phyloP scores from a whole-genome alignment of 92 coral and sea anemone species.

The Diadumene lineata region DNA sequence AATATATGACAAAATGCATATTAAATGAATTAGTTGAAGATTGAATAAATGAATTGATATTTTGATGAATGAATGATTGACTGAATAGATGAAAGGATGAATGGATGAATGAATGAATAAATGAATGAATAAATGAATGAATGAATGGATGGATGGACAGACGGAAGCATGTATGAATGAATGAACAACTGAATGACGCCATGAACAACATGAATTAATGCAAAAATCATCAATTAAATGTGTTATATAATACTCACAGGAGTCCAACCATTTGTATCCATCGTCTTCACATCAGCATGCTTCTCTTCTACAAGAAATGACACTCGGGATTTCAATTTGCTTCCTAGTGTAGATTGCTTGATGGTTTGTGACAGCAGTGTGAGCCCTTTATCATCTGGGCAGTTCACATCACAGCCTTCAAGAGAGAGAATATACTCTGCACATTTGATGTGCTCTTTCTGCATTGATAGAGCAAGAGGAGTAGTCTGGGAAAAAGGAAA shows the following conservation, averaged over 20 bases:
- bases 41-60: neutral
- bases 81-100: neutral
- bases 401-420: constrained; percentile 74
- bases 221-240: neutral
- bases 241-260: constrained; percentile 47
- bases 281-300: constrained; percentile 71
- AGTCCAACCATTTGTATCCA: constrained; percentile 75
- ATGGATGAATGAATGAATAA: neutral
- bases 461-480: constrained; percentile 69
- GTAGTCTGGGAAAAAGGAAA: constrained; percentile 62
- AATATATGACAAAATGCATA: neutral
- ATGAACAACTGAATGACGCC: neutral
- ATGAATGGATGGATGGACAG: neutral
- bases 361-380: constrained; percentile 77
- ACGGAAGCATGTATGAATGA: neutral
- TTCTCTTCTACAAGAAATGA: constrained; percentile 68
- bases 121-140: neutral
- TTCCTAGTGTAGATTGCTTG: constrained; percentile 29
- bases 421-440: constrained; percentile 72
- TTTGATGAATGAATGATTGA: neutral
- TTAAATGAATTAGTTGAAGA: neutral
- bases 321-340: constrained; percentile 41
- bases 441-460: constrained; percentile 80
- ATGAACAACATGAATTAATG: neutral
- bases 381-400: constrained; percentile 73